Evolutionary conservation across 2,797 vertebrate species (phyloP), one percentile per base, ranked within the genome.

Genomic region (Hirundo rustica): DNA sequence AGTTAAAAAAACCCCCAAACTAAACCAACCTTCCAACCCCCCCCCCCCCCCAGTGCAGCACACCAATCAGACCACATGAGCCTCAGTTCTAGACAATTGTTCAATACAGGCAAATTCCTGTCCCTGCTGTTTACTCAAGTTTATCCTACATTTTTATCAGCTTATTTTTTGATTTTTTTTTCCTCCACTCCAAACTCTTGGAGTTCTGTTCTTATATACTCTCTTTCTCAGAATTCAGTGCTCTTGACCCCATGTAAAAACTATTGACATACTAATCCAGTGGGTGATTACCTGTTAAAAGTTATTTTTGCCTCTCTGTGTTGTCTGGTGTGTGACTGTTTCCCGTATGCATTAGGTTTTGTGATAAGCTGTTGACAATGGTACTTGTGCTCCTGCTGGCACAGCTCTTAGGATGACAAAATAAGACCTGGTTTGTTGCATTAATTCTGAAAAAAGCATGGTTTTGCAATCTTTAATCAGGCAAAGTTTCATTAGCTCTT

Each of bases 401-500:
- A 20, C n/a, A 27, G 61, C 60, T 80, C 30, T 80, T 3, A 2
- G 53, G 21, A 67, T 76, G 60, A 40, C 54, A 89, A 87, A 94
- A 85, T 85, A 53, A 44, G 75, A 74, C 6, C 47, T 91, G 86
- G 66, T 47, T 70, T 42, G 32, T 72, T 93, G 54, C 58, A 30
- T 77, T 77, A 65, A 50, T 85, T 85, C 45, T 54, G 57, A 44
- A 61, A 53, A 89, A 92, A 91, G 8, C 17, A 9, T 32, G 14
- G n/a, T 45, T 92, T 94, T 93, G 50, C 81, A 92, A 38, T 61
- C 78, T 89, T 78, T 80, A 83, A 66, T 92, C 42, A 62, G 38
- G 36, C 27, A 27, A 58, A 75, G 77, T 80, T 93, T 89, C 29
- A 50, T 76, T 88, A 81, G 55, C 44, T 78, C 47, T 83, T 72